Evolutionary conservation across 2,113 vertebrate species (phyloP), one percentile per base, ranked within the genome.

Genomic region (Pipa parva): DNA sequence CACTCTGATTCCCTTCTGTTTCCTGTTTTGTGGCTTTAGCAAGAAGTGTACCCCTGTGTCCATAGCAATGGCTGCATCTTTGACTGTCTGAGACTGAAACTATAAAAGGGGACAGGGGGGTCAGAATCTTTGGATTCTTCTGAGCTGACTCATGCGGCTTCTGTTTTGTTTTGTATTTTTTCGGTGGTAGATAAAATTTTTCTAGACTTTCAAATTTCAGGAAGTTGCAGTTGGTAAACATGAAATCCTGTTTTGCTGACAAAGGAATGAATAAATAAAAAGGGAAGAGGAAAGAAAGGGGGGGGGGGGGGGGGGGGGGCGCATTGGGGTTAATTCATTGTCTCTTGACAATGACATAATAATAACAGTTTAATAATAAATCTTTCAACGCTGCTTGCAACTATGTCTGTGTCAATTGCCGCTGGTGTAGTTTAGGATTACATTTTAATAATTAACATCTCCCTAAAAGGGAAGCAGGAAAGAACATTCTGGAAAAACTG

Each of bases 1-100:
- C 66, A 70, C 49, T 61, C 48, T 29, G 66, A 54, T 70, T 58
- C 66, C 66, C 66, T 70, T 70, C 66, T 70, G 66, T 70, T 70
- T 70, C 66, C 66, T 70, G 66, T 70, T 70, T 54, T 61, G 66
- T 60, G 57, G 31, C 56, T 39, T 27, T 28, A 68, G 65, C 27
- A 21, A 37, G 13, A 26, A 15, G 57, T 60, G 57, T 61, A 57
- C 57, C 46, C 36, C 59, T 26, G 21, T 61, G 31, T 61, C 66
- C 36, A 70, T 70, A 8, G 66, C 21, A 70, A 70, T 58, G 18
- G 28, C 25, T 61, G 48, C 48, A 61, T 70, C 49, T 49, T 70
- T 70, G 66, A 61, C 66, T 45, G 66, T 70, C 66, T 70, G 66
- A 28, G 57, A 54, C 66, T 36, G 28, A 61, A 61, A 52, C 65